Conservation (phyloP, 2,888 invertebrate species). For the Oasisia sp. region DNA sequence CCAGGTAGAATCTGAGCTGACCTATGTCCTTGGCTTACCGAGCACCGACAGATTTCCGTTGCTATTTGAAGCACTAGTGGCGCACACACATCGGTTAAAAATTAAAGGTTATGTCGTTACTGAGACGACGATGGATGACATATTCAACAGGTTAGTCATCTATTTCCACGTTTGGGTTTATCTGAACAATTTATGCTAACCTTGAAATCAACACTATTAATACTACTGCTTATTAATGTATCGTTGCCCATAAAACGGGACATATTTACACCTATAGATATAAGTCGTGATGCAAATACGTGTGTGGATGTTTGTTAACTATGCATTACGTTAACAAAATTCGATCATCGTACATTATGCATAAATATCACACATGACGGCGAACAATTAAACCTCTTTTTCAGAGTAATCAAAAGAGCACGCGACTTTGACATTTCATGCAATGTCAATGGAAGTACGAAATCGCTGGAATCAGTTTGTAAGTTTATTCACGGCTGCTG, state of each 20-base stretch:
- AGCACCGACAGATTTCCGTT: constrained; percentile 38
- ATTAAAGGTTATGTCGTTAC: constrained; percentile 84
- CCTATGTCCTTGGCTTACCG: constrained; percentile 58
- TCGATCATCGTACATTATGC: neutral
- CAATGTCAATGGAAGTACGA: no score
- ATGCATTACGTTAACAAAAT: neutral
- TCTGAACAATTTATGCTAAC: neutral
- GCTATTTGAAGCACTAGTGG: constrained; percentile 44
- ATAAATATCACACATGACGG: neutral
- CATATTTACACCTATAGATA: neutral
- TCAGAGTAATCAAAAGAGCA: neutral
- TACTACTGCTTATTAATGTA: no score
- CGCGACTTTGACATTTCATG: neutral
- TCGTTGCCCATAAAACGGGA: neutral
- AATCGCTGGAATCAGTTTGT: no score
- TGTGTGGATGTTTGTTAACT: no score
- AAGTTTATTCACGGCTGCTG: no score
- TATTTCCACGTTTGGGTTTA: neutral
- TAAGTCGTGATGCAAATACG: neutral
- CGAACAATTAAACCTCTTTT: neutral
- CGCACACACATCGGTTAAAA: constrained; percentile 68
- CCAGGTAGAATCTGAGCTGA: constrained; percentile 58
- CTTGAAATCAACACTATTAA: neutral
- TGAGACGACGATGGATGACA: constrained; percentile 89
- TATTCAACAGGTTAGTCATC: constrained; percentile 65